Base-by-base conservation (phyloP, 2,797 vertebrate species). In the Hypotaenidia okinawae region DNA sequence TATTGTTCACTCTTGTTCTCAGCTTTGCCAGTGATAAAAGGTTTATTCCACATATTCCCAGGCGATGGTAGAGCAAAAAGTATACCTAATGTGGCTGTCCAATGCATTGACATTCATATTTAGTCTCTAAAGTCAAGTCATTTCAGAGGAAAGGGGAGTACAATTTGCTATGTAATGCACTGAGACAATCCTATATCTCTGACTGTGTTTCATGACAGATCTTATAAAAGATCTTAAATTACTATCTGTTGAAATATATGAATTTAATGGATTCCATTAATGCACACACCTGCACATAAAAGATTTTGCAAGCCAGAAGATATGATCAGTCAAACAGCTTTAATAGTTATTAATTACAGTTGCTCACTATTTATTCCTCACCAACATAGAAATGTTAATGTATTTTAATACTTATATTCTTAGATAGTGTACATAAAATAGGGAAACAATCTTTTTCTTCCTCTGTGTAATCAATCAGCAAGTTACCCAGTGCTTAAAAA, bases 201-300 rank as follows among this genome's bases (percentile, higher is more conserved):
- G 84, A 97, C 97, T 97, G 95, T 58, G 75, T 96, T 96, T 98
- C 91, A 96, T 98, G 97, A 97, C 97, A 98, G 97, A 98, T 98
- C 96, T 98, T 97, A 97, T 96, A 97, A 98, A 97, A 97, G 94
- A 97, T 96, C 45, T 9, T 97, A 98, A 98, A 98, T 98, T 98
- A 97, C 97, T 98, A 97, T 98, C 98, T 97, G 96, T 97, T 98
- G 97, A 98, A 98, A 98, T 97, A 98, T 97, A 98, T 96, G 97
- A 98, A 98, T 98, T 98, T 98, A 98, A 98, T 98, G 97, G 95
- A 97, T 97, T 98, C 97, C 93, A 97, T 98, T 98, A 98, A 98
- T 97, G 93, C 95, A 96, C 81, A 94, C 97, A 98, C 95, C 96
- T 97, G 97, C 96, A 97, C 95, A 97, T 96, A 96, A 97, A 97